These are phyloP conservation scores for Origma solitaria DNA, from an alignment of 2,113 vertebrate genomes.

Conservation along the genomic window DNA sequence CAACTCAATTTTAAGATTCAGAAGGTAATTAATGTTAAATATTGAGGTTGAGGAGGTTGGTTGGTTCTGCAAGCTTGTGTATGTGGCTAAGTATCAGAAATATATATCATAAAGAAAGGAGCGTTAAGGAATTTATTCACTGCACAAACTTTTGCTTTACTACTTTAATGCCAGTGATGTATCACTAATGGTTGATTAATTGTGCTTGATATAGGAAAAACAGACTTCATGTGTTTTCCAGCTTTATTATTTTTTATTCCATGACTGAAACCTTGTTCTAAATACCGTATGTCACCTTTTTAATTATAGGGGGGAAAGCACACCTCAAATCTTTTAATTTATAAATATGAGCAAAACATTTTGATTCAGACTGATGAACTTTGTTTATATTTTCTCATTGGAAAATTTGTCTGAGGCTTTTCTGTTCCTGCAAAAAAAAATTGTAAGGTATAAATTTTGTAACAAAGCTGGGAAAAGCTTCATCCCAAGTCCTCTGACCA, in stretches of 20 bases:
- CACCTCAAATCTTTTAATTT: not conserved
- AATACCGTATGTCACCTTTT: not conserved
- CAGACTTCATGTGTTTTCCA: not conserved
- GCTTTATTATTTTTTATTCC: not conserved
- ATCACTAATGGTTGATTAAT: not conserved
- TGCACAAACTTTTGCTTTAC: not conserved
- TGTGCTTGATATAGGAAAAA: not conserved
- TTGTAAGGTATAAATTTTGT: not conserved
- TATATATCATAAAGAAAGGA: not conserved
- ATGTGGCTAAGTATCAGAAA: not conserved
- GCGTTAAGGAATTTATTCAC: not conserved
- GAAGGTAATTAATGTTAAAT: not conserved
- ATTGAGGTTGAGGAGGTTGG: not conserved
- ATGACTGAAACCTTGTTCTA: not conserved
- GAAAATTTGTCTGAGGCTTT: not conserved
- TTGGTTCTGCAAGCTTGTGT: not conserved
- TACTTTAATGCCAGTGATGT: fast-evolving
- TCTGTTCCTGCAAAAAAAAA: not conserved
- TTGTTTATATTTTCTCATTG: not conserved
- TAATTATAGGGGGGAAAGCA: fast-evolving
- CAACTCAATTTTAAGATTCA: not conserved
- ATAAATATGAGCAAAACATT: not conserved
- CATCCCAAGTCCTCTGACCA: not conserved
- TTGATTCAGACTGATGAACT: not conserved
- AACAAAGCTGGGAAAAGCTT: not conserved